Evolutionary conservation across 2,888 invertebrate species (phyloP).

Genomic region (Hirtodrosophila cameraria): DNA sequence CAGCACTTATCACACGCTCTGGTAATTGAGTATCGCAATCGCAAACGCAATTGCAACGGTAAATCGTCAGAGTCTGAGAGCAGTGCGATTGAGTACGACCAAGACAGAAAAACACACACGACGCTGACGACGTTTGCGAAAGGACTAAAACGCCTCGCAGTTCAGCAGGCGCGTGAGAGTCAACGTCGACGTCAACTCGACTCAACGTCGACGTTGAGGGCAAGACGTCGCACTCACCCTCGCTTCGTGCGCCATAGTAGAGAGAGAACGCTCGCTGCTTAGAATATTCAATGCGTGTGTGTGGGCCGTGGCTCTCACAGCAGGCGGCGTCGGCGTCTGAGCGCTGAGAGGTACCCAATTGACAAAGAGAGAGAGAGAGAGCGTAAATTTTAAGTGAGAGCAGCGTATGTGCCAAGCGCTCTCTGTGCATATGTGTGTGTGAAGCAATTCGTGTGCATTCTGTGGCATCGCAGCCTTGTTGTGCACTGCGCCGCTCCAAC

Average conservation of each 20-base stretch:
- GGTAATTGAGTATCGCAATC: slow-evolving; percentile 55
- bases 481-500: slow-evolving; percentile 43
- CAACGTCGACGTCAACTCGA: slow-evolving; percentile 47
- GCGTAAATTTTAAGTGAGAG: slow-evolving; percentile 35
- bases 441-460: slow-evolving; percentile 66
- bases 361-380: slow-evolving; percentile 32
- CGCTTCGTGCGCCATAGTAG: slow-evolving; percentile 26
- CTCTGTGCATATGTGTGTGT: slow-evolving; percentile 30
- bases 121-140: slow-evolving; percentile 81
- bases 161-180: slow-evolving; percentile 54
- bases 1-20: slow-evolving; percentile 54
- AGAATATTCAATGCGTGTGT: slow-evolving; percentile 43
- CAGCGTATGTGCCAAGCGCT: too few relatives aligned
- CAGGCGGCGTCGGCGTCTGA: slow-evolving; percentile 72
- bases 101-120: slow-evolving; percentile 75
- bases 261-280: slow-evolving; percentile 66
- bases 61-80: slow-evolving; percentile 50
- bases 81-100: slow-evolving; percentile 51
- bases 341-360: slow-evolving; percentile 27
- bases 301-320: slow-evolving; percentile 53
- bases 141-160: slow-evolving; percentile 78
- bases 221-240: slow-evolving; percentile 60
- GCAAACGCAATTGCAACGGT: slow-evolving; percentile 50
- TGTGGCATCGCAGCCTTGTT: slow-evolving; percentile 43
- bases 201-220: slow-evolving; percentile 50